These are phyloP conservation scores for Rhinogobio ventralis DNA, from an alignment of 2,797 vertebrate species.

Conservation along the genomic window DNA sequence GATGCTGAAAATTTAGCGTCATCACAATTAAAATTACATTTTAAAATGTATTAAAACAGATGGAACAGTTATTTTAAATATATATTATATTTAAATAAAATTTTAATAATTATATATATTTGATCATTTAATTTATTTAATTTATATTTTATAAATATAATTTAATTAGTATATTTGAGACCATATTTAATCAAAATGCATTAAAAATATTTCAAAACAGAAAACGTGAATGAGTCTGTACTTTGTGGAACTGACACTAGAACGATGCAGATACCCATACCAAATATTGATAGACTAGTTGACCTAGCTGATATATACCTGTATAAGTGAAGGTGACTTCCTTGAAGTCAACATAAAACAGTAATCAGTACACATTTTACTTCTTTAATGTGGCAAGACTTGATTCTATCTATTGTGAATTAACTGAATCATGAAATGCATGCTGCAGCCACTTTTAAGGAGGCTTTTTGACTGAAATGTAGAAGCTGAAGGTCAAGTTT, in stretches of 20 bases:
- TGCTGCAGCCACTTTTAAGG: neutral
- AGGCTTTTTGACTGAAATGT: neutral
- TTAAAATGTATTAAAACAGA: too few relatives aligned
- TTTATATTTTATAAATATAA: neutral
- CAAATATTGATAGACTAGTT: neutral
- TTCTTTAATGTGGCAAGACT: neutral
- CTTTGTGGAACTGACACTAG: neutral
- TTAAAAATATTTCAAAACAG: neutral
- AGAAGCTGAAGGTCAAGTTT: conserved; percentile 33
- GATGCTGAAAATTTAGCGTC: neutral
- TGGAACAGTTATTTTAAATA: neutral
- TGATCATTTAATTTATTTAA: too few relatives aligned
- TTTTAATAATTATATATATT: neutral
- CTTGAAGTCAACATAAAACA: conserved; percentile 19
- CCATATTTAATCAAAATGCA: neutral
- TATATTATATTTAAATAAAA: neutral
- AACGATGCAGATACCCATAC: too few relatives aligned
- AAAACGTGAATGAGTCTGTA: neutral
- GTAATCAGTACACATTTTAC: neutral
- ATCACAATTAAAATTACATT: too few relatives aligned
- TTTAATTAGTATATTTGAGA: neutral
- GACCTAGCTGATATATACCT: conserved; percentile 1
- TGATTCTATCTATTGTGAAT: conserved; percentile 12
- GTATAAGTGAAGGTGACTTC: conserved; percentile 10
- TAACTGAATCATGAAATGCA: neutral